A percentile compares a stretch with the other conserved stretches of the same genome.
Evolutionary conservation across 2,888 invertebrate genomes (phyloP).

Genomic region (Philonicus albiceps): DNA sequence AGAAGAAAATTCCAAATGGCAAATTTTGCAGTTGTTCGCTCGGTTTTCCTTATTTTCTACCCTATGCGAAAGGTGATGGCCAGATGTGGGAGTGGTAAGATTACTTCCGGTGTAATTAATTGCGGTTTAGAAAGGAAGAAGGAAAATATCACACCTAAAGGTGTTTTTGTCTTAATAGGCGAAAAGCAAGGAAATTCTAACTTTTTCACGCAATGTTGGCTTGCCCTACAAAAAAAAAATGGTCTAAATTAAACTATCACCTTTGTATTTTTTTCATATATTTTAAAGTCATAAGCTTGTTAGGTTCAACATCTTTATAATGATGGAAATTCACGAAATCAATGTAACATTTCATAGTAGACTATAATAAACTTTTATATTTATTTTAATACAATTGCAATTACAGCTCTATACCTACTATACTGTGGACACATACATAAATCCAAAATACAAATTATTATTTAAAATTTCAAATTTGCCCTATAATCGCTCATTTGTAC

Average conservation of each 20-base stretch:
- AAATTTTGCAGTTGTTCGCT: neutral
- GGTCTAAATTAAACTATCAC: too few species aligned
- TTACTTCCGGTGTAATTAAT: neutral
- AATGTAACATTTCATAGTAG: too few species aligned
- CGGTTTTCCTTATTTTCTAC: neutral
- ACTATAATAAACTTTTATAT: too few species aligned
- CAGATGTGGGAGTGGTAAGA: neutral
- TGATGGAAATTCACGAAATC: too few species aligned
- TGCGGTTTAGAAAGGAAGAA: neutral
- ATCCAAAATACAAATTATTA: too few species aligned
- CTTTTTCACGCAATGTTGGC: neutral
- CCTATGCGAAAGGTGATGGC: neutral
- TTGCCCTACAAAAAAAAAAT: neutral
- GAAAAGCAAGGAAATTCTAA: neutral
- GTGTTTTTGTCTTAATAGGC: neutral
- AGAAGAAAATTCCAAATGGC: neutral
- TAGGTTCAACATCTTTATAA: too few species aligned
- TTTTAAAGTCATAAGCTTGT: neutral
- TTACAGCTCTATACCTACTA: too few species aligned
- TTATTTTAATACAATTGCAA: too few species aligned
- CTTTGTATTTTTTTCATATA: neutral
- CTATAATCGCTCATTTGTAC: too few species aligned
- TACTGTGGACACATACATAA: too few species aligned
- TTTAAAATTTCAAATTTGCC: too few species aligned
- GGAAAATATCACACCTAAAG: neutral